phyloP scores from a whole-genome alignment of 2,888 invertebrate genomes.

The Heliconius ismenius region DNA sequence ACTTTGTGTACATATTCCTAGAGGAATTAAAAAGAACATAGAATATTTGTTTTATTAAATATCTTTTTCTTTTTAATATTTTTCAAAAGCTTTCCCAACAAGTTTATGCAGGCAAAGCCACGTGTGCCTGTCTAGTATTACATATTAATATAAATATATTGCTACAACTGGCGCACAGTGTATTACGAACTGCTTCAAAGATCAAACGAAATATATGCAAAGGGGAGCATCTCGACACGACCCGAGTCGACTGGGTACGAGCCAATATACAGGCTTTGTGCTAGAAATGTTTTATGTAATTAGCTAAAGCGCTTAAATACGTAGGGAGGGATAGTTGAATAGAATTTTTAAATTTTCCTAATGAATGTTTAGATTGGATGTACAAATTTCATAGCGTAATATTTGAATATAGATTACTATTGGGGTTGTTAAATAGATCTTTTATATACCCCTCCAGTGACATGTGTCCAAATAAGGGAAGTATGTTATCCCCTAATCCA shows the following conservation, averaged over 20 bases:
- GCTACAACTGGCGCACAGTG: conserved; percentile 39
- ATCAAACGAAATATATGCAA: conserved; percentile 76
- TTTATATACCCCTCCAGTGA: conserved; percentile 57
- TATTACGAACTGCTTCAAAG: conserved; percentile 61
- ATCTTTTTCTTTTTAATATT: too few relatives aligned
- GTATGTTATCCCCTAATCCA: conserved; percentile 33
- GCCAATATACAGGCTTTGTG: conserved; percentile 61
- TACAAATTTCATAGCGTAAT: conserved; percentile 65
- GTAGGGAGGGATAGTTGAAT: conserved; percentile 62
- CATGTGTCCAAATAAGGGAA: conserved; percentile 74
- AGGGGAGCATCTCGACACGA: conserved; percentile 55
- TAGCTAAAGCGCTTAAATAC: conserved; percentile 76
- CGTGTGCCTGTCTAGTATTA: neutral
- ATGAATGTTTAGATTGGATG: conserved; percentile 79
- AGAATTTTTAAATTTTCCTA: conserved; percentile 68
- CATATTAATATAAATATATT: conserved; percentile 34
- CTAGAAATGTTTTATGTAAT: conserved; percentile 75
- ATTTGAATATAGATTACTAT: conserved; percentile 72
- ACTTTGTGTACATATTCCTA: too few relatives aligned
- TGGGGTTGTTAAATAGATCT: conserved; percentile 58
- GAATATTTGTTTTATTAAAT: too few relatives aligned
- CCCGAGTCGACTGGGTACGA: conserved; percentile 50
- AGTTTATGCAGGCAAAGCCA: too few relatives aligned
- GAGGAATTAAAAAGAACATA: too few relatives aligned
- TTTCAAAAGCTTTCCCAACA: too few relatives aligned